phyloP scores from a whole-genome alignment of 2,888 invertebrate genomes.

The Cerastis leucographa region DNA sequence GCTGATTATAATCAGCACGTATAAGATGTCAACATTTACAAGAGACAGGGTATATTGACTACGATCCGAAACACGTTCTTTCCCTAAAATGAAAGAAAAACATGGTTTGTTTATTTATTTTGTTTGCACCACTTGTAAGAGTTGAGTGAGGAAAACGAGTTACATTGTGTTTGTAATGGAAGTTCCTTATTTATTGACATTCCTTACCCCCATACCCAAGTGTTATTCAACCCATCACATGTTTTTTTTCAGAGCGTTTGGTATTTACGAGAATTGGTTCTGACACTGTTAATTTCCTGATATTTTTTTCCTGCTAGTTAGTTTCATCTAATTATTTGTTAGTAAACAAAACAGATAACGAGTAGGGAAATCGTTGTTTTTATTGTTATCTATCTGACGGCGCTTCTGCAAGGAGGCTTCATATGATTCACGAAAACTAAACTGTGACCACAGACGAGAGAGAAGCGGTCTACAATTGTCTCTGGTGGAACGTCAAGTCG shows the following conservation, averaged over 20 bases:
- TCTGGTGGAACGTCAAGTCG: too few species aligned
- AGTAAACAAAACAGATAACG: background rate
- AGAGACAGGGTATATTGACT: background rate
- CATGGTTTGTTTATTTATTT: slow-evolving; percentile 24
- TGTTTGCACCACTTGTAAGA: background rate
- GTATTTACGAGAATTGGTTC: slow-evolving; percentile 2
- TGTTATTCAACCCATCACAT: slow-evolving; percentile 32
- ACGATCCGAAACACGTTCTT: background rate
- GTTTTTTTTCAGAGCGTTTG: background rate
- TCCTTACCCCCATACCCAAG: slow-evolving; percentile 16
- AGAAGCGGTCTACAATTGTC: too few species aligned
- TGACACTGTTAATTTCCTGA: background rate
- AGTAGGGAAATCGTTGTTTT: background rate
- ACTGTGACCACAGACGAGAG: too few species aligned
- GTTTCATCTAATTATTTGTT: slow-evolving; percentile 12
- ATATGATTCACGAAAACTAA: too few species aligned
- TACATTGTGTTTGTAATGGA: slow-evolving; percentile 14
- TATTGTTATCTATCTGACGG: too few species aligned
- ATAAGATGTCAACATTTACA: too few species aligned
- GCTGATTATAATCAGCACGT: too few species aligned
- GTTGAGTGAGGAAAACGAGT: slow-evolving; percentile 27
- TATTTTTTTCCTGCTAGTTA: slow-evolving; percentile 19
- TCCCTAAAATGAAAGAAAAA: background rate
- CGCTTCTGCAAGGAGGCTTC: too few species aligned
- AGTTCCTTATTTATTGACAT: slow-evolving; percentile 16